Evolutionary conservation across 2,888 invertebrate genomes (phyloP), one percentile per base, ranked within the genome.

Genomic region (Cosmopolites sordidus): DNA sequence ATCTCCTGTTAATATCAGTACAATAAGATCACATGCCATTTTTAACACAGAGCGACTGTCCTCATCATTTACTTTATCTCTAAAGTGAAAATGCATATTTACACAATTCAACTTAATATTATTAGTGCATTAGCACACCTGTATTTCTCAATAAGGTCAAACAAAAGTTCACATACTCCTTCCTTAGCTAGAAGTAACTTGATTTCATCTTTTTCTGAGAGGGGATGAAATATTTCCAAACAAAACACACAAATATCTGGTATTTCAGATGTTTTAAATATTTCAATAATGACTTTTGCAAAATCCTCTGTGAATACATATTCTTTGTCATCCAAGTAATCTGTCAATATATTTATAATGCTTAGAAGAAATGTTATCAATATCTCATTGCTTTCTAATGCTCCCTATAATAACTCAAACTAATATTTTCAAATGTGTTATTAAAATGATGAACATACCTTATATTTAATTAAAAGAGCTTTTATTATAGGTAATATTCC

Each of bases 1-100:
- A 75, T 93, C 93, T 75, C 91, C 92, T 50, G 90, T 92, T 38
- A 93, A 76, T 53, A 93, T 84, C 46, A 89, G 80, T 22, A 92
- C 86, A 60, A 93, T 83, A 29, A 93, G 79, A 72, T 93, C 92
- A 66, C 92, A 92, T 16, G 92, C 89, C 69, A 88, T 80, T 74
- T 91, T 92, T 73, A 90, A 79, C 3, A 88, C 77, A 1, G 84
- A 81, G 62, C 83, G 75, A 14, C 81, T 80, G 59, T 84, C 85
- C 61, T 84, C 84, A 67, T 83, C 83, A 47, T 79, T 79, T 14
- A 81, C 78, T 50, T 67, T 75, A 17, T 57, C 54, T 27, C 59
- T 56, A 43, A 39, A 45, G 46, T 12, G 11, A 37, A 22, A 37
- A 12, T 8, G 3, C 37, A 37, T 8, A 12, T 8, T 6, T 37